A percentile compares a stretch with the other conserved stretches of the same genome.
These are phyloP conservation scores for Dasypolia templi DNA, from an alignment of 2,888 invertebrate species.

Conservation along the genomic window DNA sequence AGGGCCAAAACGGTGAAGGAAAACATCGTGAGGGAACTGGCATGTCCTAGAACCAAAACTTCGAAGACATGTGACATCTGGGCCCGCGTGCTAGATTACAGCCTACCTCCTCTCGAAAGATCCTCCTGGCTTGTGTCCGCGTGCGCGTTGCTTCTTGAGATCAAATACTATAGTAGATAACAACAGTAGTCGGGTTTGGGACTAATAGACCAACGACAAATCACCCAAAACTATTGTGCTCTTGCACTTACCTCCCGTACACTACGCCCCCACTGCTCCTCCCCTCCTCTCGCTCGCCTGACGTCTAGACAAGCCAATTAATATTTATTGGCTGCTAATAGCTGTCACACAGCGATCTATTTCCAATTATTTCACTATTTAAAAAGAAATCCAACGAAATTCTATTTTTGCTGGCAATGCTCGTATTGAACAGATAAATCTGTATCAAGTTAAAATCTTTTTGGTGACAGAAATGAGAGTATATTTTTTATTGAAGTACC, in stretches of 20 bases:
- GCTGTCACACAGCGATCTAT: conserved; percentile 40
- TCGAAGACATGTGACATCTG: too few species aligned
- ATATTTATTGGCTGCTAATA: conserved; percentile 57
- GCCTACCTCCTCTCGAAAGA: too few species aligned
- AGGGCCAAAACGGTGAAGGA: neutral
- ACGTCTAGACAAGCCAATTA: conserved; percentile 67
- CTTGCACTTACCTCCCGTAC: neutral
- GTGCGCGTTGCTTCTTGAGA: too few species aligned
- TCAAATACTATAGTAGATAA: neutral
- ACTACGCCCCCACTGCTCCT: neutral
- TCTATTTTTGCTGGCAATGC: neutral
- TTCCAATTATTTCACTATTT: conserved; percentile 8
- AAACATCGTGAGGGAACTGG: too few species aligned
- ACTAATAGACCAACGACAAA: neutral
- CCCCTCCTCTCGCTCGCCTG: neutral
- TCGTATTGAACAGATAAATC: neutral
- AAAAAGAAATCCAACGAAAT: conserved; percentile 1
- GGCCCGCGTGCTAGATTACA: too few species aligned
- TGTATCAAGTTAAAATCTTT: neutral
- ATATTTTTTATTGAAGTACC: neutral
- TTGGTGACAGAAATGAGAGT: neutral
- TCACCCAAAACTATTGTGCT: neutral
- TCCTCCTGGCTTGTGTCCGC: too few species aligned
- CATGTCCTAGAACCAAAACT: too few species aligned
- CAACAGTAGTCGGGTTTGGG: neutral